Evolutionary conservation across 2,888 invertebrate genomes (phyloP), one percentile per base, ranked within the genome.

Genomic region (Dasysyrphus tricinctus): DNA sequence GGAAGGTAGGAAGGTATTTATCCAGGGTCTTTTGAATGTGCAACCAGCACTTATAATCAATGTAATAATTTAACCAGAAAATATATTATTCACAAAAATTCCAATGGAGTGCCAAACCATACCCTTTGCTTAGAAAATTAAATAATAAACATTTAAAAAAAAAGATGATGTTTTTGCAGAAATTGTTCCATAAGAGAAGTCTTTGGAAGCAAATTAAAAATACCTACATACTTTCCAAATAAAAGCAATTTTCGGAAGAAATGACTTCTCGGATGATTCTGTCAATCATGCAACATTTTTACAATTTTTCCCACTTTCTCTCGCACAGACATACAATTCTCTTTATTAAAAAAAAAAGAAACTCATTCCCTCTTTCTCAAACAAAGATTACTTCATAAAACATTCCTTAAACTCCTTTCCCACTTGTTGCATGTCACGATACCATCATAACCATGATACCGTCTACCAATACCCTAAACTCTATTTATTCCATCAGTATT

Each of bases 371-470:
- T 51, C 37, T 11, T 57, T 34, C 34, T n/a, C n/a, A 57, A 11
- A n/a, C 2, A 34, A 57, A 57, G 1, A 54, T 54, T 54, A 14
- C 7, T 24, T 14, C 14, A 9, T 5, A 24, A 32, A 29, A 29
- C 14, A 16, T 42, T 32, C 32, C 7, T 69, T 32, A 42, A 37
- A 51, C 56, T 37, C 42, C 44, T 65, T 56, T 16, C 39, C 11
- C 70, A 65, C 54, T 16, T 70, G 61, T 42, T 56, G 42, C 39
- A 49, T 32, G n/a, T 19, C 56, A 65, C 42, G 5, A 49, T 19
- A 51, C 44, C 49, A 49, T 32, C 32, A 19, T 34, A 2, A 24
- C 24, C 24, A 24, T 24, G 24, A 24, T 24, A 24, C 24, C 24
- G n/a, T 24, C 1, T 24, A 24, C 24, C 24, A 24, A 24, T 3